A percentile compares a stretch with the other conserved stretches of the same genome.
These are phyloP conservation scores for Biston betularia DNA, from an alignment of 2,888 invertebrate species.

Conservation along the genomic window DNA sequence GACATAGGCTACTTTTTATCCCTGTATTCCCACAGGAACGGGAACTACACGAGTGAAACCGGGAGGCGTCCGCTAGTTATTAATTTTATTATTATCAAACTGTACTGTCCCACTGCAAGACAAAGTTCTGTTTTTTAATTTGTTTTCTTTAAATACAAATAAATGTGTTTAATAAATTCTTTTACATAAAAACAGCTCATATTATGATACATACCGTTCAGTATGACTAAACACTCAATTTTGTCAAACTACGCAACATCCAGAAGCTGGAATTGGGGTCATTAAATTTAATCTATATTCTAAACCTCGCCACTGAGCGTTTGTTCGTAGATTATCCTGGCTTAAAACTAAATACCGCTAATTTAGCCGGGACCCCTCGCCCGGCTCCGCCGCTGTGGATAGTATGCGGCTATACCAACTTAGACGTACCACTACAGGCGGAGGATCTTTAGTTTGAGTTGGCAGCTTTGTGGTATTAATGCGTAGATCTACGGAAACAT, in stretches of 20 bases:
- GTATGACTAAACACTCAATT: conserved; percentile 13
- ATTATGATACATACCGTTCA: not conserved
- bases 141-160: no score
- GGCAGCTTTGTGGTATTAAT: not conserved
- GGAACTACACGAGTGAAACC: no score
- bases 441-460: conserved; percentile 11
- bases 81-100: no score
- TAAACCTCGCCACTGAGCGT: conserved; percentile 64
- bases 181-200: no score
- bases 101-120: no score
- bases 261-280: conserved; percentile 70
- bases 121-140: no score
- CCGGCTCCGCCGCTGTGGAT: conserved; percentile 33
- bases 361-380: conserved; percentile 54
- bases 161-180: no score
- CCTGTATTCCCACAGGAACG: no score
- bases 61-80: no score
- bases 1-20: no score
- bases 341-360: conserved; percentile 72
- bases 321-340: conserved; percentile 70
- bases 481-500: not conserved
- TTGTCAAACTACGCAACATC: conserved; percentile 57
- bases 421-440: conserved; percentile 25
- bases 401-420: conserved; percentile 29
- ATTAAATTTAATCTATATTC: conserved; percentile 79